Base-by-base conservation (phyloP, 2,113 vertebrate genomes). In the Protobothrops flavoviridis region DNA sequence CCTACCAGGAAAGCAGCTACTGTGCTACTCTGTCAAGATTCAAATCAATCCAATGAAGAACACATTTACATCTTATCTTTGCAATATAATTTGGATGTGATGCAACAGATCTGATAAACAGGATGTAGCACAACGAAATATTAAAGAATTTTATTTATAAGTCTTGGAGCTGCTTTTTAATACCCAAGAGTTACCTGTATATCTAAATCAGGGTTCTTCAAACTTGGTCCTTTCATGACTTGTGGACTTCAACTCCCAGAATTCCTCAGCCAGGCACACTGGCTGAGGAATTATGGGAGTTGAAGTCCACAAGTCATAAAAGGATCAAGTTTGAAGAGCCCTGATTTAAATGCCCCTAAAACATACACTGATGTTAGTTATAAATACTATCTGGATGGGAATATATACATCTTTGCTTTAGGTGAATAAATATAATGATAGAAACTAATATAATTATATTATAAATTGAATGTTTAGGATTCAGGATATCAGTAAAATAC, bases 391-490 rank as follows among this genome's bases (percentile, higher is more conserved):
- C 93, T 69, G 93, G 94, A 96, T 95, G 53, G 90, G 95, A 92
- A 93, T 74, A 91, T 95, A 5, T 57, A 94, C 21, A 57, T 93
- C 93, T 93, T 88, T 92, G 2, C 92, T 93, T 91, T 92, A 2
- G 96, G 64, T 9, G 0, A 95, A 88, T 92, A 33, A 29, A 23
- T 29, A 1, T 93, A 93, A 94, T 8, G 93, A 92, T 91, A 96
- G 74, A 96, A 97, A 96, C 93, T 92, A 95, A 69, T 94, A 94
- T 96, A 96, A 92, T 64, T 91, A 52, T 94, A 88, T 48, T 11
- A 0, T 57, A 86, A 5, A 0, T 87, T 94, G 91, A 53, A 2
- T 24, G 48, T 92, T 85, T 90, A 94, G 88, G 91, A 86, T n/a
- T 56, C 55, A 26, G 69, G 39, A 94, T 93, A 94, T 55, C 92